These are phyloP conservation scores for Ramphastos sulfuratus DNA, from an alignment of 2,113 vertebrate genomes.

Conservation along the genomic window DNA sequence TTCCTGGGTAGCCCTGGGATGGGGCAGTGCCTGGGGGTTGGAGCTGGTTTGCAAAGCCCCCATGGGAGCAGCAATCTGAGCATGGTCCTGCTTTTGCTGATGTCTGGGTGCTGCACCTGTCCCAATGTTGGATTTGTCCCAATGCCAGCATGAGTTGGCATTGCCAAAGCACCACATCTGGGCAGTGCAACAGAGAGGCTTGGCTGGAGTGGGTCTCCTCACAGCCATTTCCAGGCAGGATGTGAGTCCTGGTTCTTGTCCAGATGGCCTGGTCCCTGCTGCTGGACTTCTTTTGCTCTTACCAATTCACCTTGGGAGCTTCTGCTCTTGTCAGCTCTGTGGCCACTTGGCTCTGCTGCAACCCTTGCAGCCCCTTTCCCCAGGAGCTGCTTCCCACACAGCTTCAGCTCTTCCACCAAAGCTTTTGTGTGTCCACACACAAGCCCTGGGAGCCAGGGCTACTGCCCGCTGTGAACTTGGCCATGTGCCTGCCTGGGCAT, in stretches of 20 bases:
- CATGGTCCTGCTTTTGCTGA: neutral
- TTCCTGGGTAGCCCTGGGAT: neutral
- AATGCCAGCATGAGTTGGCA: rapidly evolving
- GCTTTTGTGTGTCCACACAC: constrained; percentile 45
- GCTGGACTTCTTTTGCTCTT: neutral
- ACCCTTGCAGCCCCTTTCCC: neutral
- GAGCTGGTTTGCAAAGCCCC: neutral
- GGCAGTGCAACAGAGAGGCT: neutral
- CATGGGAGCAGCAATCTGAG: neutral
- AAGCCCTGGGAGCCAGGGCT: constrained; percentile 29
- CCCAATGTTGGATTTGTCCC: neutral
- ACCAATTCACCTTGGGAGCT: neutral
- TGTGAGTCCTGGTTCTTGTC: rapidly evolving
- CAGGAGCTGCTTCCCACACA: constrained; percentile 19
- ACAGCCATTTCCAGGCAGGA: neutral
- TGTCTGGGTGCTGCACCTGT: neutral
- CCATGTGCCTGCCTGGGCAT: constrained; percentile 33
- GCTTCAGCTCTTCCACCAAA: constrained; percentile 26
- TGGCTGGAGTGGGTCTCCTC: neutral
- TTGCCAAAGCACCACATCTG: neutral
- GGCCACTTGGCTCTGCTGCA: neutral
- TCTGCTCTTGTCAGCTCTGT: neutral
- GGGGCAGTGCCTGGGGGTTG: rapidly evolving
- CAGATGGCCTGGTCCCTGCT: rapidly evolving
- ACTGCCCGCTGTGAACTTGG: constrained; percentile 11